These are phyloP conservation scores for Metopia argyrocephala DNA, from an alignment of 2,888 invertebrate genomes.

Conservation along the genomic window DNA sequence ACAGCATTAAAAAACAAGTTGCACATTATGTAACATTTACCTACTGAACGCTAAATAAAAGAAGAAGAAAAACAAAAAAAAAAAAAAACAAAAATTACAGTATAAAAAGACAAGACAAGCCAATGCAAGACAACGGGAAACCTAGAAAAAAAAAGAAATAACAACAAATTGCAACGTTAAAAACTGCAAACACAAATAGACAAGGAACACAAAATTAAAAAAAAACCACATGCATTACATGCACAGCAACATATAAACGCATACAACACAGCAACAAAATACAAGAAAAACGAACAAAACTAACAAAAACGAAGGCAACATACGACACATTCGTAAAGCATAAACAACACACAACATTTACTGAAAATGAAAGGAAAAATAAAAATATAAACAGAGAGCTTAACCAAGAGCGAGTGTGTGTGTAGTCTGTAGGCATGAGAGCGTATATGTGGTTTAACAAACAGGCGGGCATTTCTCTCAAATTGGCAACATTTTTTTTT, in stretches of 20 bases:
- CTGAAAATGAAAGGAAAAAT: constrained; percentile 27
- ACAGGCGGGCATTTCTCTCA: background rate
- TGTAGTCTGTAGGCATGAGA: background rate
- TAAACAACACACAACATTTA: constrained; percentile 4
- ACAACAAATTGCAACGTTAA: constrained; percentile 18
- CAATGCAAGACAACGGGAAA: constrained; percentile 60
- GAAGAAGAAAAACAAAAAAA: constrained; percentile 66
- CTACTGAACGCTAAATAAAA: constrained; percentile 71
- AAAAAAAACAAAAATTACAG: constrained; percentile 35
- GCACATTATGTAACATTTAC: constrained; percentile 75
- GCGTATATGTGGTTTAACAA: background rate
- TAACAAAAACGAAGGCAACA: no score
- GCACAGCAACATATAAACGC: no score
- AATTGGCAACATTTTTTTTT: background rate
- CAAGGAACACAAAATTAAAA: constrained; percentile 39
- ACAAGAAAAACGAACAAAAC: no score
- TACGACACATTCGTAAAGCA: no score
- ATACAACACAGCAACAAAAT: no score
- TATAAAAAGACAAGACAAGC: constrained; percentile 6
- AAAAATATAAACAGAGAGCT: background rate
- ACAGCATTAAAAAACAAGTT: constrained; percentile 50
- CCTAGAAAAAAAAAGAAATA: constrained; percentile 57
- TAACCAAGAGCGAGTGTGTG: background rate
- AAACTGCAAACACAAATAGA: constrained; percentile 44
- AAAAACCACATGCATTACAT: constrained; percentile 17